phyloP scores from a whole-genome alignment of 1,140 invertebrate species.

The Hylaeus anthracinus region DNA sequence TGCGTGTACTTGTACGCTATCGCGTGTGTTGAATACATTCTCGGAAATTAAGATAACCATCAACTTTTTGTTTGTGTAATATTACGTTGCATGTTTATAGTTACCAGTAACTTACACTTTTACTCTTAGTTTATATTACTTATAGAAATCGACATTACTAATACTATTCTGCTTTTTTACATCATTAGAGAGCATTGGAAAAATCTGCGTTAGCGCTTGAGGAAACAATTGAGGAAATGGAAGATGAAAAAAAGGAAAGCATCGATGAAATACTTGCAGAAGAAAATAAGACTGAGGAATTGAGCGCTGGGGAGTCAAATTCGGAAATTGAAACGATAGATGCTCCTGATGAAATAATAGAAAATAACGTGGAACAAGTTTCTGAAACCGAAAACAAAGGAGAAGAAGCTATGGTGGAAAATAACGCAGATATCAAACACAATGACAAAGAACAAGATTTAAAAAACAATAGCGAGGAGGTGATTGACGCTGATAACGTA shows the following conservation, averaged over 20 bases:
- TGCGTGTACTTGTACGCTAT: neutral
- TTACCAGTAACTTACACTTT: neutral
- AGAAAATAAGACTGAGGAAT: slow-evolving; percentile 79
- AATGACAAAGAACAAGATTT: slow-evolving; percentile 79
- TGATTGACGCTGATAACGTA: slow-evolving; percentile 13
- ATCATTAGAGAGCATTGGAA: slow-evolving; percentile 67
- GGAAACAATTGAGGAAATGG: slow-evolving; percentile 71
- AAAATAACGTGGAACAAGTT: slow-evolving; percentile 2
- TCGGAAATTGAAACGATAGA: slow-evolving; percentile 16
- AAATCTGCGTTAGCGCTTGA: slow-evolving; percentile 64
- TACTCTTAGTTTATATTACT: neutral
- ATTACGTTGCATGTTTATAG: slow-evolving; percentile 28
- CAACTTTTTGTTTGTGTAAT: slow-evolving; percentile 12
- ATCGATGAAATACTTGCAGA: slow-evolving; percentile 67
- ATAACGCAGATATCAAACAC: slow-evolving; percentile 55
- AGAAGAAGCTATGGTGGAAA: slow-evolving; percentile 68
- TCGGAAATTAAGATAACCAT: slow-evolving; percentile 4
- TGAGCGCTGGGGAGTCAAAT: slow-evolving; percentile 39
- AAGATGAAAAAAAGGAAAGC: slow-evolving; percentile 64
- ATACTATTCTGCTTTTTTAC: slow-evolving; percentile 24
- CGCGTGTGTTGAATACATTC: neutral
- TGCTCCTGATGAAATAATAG: slow-evolving; percentile 7
- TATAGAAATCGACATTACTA: slow-evolving; percentile 1
- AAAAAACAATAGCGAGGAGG: slow-evolving; percentile 56
- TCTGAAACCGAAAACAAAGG: slow-evolving; percentile 58